Evolutionary conservation across 2,797 vertebrate genomes (phyloP).

Genomic region (Sitta carolinensis): DNA sequence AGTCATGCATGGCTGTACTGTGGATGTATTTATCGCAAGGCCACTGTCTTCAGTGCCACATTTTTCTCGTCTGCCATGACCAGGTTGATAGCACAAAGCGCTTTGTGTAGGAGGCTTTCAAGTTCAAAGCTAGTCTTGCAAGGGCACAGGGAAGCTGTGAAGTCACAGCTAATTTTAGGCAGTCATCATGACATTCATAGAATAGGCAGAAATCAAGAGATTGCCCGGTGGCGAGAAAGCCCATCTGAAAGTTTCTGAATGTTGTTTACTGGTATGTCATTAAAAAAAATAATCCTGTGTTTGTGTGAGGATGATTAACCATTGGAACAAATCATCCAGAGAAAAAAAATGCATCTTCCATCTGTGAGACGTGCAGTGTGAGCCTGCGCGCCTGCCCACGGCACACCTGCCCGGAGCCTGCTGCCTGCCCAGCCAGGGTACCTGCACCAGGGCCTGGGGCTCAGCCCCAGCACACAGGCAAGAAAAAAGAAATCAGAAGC

Average conservation of each 20-base stretch:
- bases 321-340: conserved; percentile 37
- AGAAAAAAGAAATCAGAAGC: neutral
- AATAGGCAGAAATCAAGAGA: conserved; percentile 7
- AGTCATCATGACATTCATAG: neutral
- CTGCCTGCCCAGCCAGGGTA: neutral
- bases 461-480: neutral
- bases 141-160: conserved; percentile 40
- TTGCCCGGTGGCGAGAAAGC: neutral
- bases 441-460: accelerated
- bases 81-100: conserved; percentile 26
- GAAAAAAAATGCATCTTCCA: conserved; percentile 2
- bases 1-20: conserved; percentile 23
- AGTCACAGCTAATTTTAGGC: conserved; percentile 38
- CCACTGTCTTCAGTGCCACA: conserved; percentile 19
- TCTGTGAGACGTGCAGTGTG: neutral
- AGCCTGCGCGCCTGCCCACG: neutral
- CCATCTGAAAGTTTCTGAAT: neutral
- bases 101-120: conserved; percentile 61
- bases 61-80: conserved; percentile 16
- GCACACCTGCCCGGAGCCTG: neutral
- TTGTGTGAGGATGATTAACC: conserved; percentile 53
- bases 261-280: conserved; percentile 11
- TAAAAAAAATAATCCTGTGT: neutral
- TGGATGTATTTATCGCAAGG: conserved; percentile 51
- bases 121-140: conserved; percentile 58